Conservation (phyloP, 2,113 vertebrate species). For the Empidonax traillii region DNA sequence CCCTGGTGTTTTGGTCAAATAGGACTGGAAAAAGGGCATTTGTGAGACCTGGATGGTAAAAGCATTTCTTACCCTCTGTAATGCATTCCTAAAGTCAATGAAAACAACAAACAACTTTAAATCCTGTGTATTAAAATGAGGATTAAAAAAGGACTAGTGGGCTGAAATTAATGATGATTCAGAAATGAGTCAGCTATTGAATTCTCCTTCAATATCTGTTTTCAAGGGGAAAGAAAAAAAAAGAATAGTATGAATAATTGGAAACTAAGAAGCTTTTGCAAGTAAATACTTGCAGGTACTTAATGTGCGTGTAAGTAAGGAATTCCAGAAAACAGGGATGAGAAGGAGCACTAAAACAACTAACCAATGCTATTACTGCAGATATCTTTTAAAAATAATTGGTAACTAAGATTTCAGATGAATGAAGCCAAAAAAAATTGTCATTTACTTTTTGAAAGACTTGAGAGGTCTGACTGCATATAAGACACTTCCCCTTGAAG, state of each 20-base stretch:
- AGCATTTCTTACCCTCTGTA: neutral
- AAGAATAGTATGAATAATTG: conserved; percentile 64
- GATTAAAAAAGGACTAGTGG: conserved; percentile 51
- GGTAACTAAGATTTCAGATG: neutral
- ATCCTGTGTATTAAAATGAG: neutral
- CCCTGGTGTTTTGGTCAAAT: neutral
- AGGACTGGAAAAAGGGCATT: neutral
- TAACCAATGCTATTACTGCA: neutral
- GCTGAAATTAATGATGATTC: conserved; percentile 75
- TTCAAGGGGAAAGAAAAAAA: conserved; percentile 35
- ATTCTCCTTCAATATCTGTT: conserved; percentile 68
- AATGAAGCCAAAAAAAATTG: neutral
- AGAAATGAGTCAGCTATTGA: conserved; percentile 75
- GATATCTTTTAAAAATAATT: neutral
- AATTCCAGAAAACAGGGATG: neutral
- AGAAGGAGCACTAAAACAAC: neutral
- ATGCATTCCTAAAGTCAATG: neutral
- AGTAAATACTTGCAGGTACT: conserved; percentile 53
- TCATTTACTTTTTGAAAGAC: neutral
- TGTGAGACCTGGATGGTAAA: neutral
- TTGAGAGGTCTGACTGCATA: neutral
- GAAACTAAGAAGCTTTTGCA: conserved; percentile 57
- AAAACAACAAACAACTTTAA: conserved; percentile 41
- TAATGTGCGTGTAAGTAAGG: neutral
- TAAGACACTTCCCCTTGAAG: neutral